Base-by-base conservation (phyloP, 2,113 vertebrate species). In the Vireo altiloquus region DNA sequence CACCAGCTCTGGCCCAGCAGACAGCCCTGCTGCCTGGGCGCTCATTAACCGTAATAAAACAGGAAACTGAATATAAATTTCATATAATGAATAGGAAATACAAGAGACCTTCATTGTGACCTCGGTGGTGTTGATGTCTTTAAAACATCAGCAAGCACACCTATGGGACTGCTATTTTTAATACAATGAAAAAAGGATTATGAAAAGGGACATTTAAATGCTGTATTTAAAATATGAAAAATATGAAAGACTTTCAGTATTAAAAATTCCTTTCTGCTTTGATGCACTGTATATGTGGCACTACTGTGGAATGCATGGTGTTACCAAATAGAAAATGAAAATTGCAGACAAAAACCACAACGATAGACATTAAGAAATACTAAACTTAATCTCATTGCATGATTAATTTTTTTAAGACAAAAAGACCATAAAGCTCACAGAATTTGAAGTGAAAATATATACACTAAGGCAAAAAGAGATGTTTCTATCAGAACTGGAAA, bases 401-500 rank as follows among this genome's bases (percentile, higher is more conserved):
- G 7, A 52, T 47, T 47, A 8, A 7, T 59, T n/a, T 76, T 63
- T 76, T 42, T 11, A 21, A 76, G 65, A 69, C 1, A 10, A 77
- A 82, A 94, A 59, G 21, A 77, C 6, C 25, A 46, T 17, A 56
- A 83, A 81, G 23, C 12, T 79, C 31, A 64, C 18, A 86, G 49
- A 83, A 83, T 77, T 63, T 3, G 2, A 27, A 30, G 18, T 49
- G 44, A 52, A 94, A 85, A 59, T 44, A 60, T 13, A 89, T 37
- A 74, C 8, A 63, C 22, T 50, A 59, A 90, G 63, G 81, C 63
- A 89, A 86, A 83, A 87, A 87, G 66, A 80, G 46, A 63, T 66
- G 25, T 63, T 92, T 89, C 63, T 52, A 77, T 71, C 76, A 75
- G 57, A 90, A 90, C 31, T 81, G 40, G 87, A 96, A 93, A 87